phyloP scores from a whole-genome alignment of 2,797 vertebrate genomes.

The Clarias platycephalus region DNA sequence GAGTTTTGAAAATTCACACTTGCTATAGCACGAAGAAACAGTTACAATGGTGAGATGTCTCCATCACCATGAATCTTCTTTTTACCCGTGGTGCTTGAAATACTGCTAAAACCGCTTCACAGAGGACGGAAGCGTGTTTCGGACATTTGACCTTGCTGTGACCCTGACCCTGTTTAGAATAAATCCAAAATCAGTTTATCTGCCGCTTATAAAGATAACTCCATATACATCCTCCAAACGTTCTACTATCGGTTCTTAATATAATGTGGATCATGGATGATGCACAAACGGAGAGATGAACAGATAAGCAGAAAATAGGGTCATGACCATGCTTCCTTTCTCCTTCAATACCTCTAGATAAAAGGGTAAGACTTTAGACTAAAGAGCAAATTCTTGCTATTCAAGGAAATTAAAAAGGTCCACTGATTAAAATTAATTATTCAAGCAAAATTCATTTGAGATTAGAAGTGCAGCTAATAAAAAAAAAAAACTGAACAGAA shows the following conservation, averaged over 20 bases:
- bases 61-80: too few species aligned
- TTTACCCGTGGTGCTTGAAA: background rate
- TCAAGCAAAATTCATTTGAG: background rate
- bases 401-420: conserved; percentile 29
- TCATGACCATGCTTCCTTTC: background rate
- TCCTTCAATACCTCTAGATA: background rate
- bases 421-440: background rate
- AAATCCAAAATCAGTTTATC: background rate
- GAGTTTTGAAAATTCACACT: background rate
- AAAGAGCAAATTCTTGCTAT: conserved; percentile 6
- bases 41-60: background rate
- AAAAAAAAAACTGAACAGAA: background rate
- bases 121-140: background rate
- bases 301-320: background rate
- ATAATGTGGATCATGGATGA: background rate
- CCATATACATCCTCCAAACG: background rate
- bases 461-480: background rate
- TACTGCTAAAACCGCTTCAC: background rate
- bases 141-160: background rate
- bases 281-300: background rate
- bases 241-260: background rate
- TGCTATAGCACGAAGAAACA: background rate
- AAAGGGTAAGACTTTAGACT: background rate
- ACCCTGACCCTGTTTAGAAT: background rate
- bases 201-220: background rate